phyloP scores from a whole-genome alignment of 2,113 vertebrate species.

The Triplophysa tibetana region DNA sequence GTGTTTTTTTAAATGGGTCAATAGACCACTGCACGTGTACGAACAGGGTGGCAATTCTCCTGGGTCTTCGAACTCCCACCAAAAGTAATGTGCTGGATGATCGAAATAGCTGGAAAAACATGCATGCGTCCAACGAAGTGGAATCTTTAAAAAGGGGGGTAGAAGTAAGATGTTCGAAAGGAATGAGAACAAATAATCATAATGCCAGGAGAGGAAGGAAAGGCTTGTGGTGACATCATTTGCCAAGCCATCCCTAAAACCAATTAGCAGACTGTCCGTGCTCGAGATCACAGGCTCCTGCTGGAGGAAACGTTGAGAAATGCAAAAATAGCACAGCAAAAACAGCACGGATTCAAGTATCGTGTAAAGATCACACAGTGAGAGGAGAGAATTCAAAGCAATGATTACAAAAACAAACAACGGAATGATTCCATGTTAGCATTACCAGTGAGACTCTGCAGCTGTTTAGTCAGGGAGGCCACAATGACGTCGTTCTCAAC shows the following conservation, averaged over 20 bases:
- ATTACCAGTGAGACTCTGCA: slow-evolving; percentile 87
- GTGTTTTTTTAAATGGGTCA: slow-evolving; percentile 71
- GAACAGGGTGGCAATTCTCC: slow-evolving; percentile 48
- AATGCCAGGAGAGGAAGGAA: slow-evolving; percentile 60
- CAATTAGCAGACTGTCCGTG: slow-evolving; percentile 55
- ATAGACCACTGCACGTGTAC: slow-evolving; percentile 73
- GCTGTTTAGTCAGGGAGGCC: slow-evolving; percentile 86
- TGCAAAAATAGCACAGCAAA: slow-evolving; percentile 28
- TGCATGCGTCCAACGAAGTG: slow-evolving; percentile 59
- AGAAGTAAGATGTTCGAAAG: slow-evolving; percentile 34
- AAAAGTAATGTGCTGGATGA: slow-evolving; percentile 62
- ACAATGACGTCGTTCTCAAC: slow-evolving; percentile 94
- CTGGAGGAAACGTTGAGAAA: slow-evolving; percentile 6
- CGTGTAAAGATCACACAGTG: not conserved
- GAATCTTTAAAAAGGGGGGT: slow-evolving; percentile 59
- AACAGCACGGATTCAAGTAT: slow-evolving; percentile 7
- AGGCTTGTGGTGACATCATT: slow-evolving; percentile 60
- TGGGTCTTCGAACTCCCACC: slow-evolving; percentile 48
- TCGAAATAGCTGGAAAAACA: slow-evolving; percentile 71
- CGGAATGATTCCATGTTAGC: slow-evolving; percentile 7
- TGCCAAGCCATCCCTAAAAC: slow-evolving; percentile 54
- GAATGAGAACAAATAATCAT: slow-evolving; percentile 67
- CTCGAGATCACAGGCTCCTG: slow-evolving; percentile 11
- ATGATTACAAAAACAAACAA: slow-evolving; percentile 15
- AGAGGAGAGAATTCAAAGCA: not conserved